Evolutionary conservation across 1,140 invertebrate species (phyloP).

Genomic region (Dufourea novaeangliae): DNA sequence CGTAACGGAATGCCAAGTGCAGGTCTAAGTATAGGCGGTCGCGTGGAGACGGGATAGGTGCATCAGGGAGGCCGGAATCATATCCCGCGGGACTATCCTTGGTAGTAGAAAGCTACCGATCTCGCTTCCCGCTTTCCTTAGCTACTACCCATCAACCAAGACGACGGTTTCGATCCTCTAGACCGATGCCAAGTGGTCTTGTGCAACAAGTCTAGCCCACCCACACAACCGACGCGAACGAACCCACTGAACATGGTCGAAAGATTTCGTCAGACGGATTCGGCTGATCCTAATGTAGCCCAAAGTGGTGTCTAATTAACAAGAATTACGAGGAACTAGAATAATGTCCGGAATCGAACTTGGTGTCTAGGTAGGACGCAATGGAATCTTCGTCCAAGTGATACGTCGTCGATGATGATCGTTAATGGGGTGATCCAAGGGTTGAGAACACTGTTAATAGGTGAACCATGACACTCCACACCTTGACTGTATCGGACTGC

Average conservation of each 20-base stretch:
- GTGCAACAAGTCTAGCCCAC: slow-evolving; percentile 56
- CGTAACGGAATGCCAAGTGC: slow-evolving; percentile 56
- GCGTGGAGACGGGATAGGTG: not conserved
- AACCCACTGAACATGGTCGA: not conserved
- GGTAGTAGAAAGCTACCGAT: not conserved
- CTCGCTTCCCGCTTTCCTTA: not conserved
- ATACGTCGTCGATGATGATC: not conserved
- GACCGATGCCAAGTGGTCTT: slow-evolving; percentile 43
- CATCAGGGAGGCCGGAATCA: not conserved
- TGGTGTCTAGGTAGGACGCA: no score
- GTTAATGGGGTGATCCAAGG: not conserved
- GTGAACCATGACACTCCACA: slow-evolving; percentile 78
- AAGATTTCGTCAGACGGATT: slow-evolving; percentile 25
- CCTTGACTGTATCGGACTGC: slow-evolving; percentile 91
- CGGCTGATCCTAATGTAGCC: not conserved
- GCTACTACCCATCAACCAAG: not conserved
- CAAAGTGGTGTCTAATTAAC: no score
- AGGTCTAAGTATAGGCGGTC: slow-evolving; percentile 61
- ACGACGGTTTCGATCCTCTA: slow-evolving; percentile 10
- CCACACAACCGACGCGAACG: slow-evolving; percentile 37
- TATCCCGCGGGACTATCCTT: not conserved
- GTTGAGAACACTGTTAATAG: not conserved
- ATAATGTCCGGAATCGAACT: no score
- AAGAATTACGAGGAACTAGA: not conserved
- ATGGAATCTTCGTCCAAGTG: no score